These are phyloP conservation scores for Henicopernis longicauda DNA, from an alignment of 2,113 vertebrate species.

Conservation along the genomic window DNA sequence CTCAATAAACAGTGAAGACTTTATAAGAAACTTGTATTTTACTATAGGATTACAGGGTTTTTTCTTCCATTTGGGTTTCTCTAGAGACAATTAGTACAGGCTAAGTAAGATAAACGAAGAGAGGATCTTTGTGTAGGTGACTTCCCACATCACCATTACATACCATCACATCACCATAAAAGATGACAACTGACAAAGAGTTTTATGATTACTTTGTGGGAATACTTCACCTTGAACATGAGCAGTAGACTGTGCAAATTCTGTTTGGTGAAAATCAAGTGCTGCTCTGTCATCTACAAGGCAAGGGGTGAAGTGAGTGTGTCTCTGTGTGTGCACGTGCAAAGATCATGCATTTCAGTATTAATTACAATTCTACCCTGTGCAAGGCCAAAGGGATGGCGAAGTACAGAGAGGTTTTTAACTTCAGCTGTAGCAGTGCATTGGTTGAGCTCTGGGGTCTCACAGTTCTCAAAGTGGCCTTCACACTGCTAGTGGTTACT, in stretches of 20 bases:
- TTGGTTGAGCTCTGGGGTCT: background rate
- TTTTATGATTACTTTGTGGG: background rate
- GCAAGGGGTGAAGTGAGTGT: background rate
- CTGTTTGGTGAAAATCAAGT: background rate
- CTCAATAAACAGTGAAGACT: background rate
- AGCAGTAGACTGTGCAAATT: background rate
- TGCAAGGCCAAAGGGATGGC: background rate
- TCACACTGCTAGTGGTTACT: background rate
- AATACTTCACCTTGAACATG: background rate
- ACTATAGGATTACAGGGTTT: background rate
- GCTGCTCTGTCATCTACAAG: background rate
- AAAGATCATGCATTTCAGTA: accelerated
- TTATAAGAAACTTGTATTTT: background rate
- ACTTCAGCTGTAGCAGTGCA: background rate
- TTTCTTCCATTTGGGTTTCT: background rate
- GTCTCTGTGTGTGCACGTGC: accelerated
- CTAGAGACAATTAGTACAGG: background rate
- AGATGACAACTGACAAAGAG: background rate
- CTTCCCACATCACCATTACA: background rate
- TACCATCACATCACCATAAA: background rate
- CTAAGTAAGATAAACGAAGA: background rate
- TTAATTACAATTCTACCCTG: background rate
- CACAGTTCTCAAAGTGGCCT: background rate
- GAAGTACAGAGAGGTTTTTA: background rate
- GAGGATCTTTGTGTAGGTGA: background rate